These are phyloP conservation scores for Syngnathus typhle DNA, from an alignment of 2,113 vertebrate species.

Conservation along the genomic window DNA sequence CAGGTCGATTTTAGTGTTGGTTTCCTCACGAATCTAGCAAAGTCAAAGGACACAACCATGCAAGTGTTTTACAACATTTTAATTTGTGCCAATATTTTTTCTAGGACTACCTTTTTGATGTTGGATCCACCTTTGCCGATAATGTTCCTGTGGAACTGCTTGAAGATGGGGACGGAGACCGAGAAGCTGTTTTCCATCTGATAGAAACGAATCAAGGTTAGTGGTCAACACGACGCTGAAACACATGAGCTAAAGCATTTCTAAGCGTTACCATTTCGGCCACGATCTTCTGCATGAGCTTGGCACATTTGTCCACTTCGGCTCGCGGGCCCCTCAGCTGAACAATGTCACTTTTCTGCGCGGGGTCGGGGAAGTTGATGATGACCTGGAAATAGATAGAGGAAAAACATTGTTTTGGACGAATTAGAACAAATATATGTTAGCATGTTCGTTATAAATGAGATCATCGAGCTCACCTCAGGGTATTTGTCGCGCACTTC, in stretches of 20 bases:
- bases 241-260: neutral
- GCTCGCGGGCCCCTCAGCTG: conserved; percentile 93
- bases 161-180: conserved; percentile 97
- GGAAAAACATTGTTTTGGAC: neutral
- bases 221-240: neutral
- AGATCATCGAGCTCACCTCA: conserved; percentile 68
- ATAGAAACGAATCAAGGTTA: conserved; percentile 2
- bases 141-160: conserved; percentile 99
- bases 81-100: no score
- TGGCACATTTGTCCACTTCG: conserved; percentile 95
- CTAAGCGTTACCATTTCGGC: conserved; percentile 82
- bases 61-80: neutral
- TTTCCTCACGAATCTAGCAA: conserved; percentile 93
- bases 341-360: conserved; percentile 93
- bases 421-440: neutral
- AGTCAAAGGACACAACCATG: neutral
- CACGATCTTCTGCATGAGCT: conserved; percentile 97
- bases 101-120: conserved; percentile 87
- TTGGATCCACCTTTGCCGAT: conserved; percentile 98
- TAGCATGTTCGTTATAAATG: no score
- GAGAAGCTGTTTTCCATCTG: conserved; percentile 95
- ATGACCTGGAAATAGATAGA: conserved; percentile 76
- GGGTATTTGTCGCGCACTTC: conserved; percentile 97
- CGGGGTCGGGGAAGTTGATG: conserved; percentile 97
- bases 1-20: conserved; percentile 96